phyloP scores from a whole-genome alignment of 2,888 invertebrate species.

The Miltochrista miniata region DNA sequence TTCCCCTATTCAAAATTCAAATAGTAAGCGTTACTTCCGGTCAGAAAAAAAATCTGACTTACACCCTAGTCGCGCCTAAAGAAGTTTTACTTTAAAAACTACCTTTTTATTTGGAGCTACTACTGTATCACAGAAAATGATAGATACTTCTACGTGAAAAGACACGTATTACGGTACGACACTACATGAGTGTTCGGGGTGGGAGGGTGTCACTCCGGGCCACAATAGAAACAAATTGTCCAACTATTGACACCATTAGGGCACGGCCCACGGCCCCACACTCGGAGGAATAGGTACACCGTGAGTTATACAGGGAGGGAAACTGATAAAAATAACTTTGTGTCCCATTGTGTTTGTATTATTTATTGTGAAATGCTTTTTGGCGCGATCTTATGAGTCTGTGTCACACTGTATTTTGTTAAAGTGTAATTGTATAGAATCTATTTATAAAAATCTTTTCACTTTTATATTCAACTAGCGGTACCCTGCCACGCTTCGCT shows the following conservation, averaged over 20 bases:
- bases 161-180: neutral
- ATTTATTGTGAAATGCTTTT: slow-evolving; percentile 22
- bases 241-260: slow-evolving; percentile 26
- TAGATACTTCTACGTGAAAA: neutral
- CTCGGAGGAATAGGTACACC: slow-evolving; percentile 16
- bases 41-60: too few species aligned
- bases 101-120: too few species aligned
- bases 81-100: too few species aligned
- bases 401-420: too few species aligned
- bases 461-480: too few species aligned
- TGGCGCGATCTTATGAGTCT: neutral
- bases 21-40: too few species aligned
- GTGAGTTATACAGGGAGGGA: slow-evolving; percentile 26
- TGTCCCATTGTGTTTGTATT: slow-evolving; percentile 13
- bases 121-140: too few species aligned
- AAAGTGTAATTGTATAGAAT: too few species aligned
- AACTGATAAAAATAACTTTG: slow-evolving; percentile 18
- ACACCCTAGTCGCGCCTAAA: too few species aligned
- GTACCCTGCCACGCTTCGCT: too few species aligned
- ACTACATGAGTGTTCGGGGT: slow-evolving; percentile 1
- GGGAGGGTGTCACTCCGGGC: neutral
- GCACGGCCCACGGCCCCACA: slow-evolving; percentile 10
- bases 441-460: too few species aligned
- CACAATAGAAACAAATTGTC: slow-evolving; percentile 35
- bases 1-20: too few species aligned